phyloP scores from a whole-genome alignment of 2,888 invertebrate species.

The Cephus spinipes region DNA sequence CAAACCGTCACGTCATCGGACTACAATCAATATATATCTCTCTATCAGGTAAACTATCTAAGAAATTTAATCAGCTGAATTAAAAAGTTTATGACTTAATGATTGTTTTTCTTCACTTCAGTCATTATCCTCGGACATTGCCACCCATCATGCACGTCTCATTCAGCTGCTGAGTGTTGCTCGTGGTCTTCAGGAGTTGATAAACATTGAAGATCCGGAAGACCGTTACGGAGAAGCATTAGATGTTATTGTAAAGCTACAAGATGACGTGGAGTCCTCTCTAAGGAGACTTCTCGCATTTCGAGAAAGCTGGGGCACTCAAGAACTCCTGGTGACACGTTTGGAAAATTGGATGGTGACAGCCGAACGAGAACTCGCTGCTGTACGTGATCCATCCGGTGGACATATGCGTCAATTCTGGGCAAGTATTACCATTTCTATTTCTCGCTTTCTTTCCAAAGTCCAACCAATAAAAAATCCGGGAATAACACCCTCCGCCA shows the following conservation, averaged over 20 bases:
- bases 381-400: conserved; percentile 74
- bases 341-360: conserved; percentile 82
- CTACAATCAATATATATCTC: conserved; percentile 85
- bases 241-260: conserved; percentile 78
- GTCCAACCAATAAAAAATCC: not conserved
- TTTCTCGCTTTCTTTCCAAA: not conserved
- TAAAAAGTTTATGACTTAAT: not conserved
- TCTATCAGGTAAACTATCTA: conserved; percentile 72
- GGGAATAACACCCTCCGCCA: not conserved
- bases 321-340: conserved; percentile 79
- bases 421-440: conserved; percentile 65
- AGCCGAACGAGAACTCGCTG: conserved; percentile 78
- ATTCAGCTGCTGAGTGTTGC: conserved; percentile 79
- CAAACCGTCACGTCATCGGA: conserved; percentile 85
- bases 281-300: conserved; percentile 79
- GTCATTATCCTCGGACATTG: conserved; percentile 82
- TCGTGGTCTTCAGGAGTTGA: conserved; percentile 79
- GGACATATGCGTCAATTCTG: conserved; percentile 86
- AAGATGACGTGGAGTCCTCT: conserved; percentile 81
- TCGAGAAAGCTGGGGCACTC: conserved; percentile 82
- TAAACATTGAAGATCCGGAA: conserved; percentile 81
- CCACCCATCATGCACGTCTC: conserved; percentile 83
- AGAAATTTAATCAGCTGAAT: not conserved
- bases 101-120: conserved; percentile 52
- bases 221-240: conserved; percentile 80